phyloP scores from a whole-genome alignment of 2,113 vertebrate species.

The Puntigrus tetrazona region DNA sequence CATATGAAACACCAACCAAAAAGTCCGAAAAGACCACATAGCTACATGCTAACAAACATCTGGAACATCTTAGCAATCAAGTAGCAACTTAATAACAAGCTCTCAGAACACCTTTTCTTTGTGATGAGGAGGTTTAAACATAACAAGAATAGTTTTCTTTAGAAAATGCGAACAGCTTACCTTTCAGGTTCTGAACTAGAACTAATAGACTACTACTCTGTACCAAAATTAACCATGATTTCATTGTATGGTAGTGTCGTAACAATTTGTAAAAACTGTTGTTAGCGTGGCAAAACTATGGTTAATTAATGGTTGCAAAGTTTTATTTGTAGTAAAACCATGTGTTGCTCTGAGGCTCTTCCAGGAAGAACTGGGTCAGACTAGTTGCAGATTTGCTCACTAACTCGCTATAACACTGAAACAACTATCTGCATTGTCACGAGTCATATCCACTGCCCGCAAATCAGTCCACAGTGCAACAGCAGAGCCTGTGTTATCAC shows the following conservation, averaged over 20 bases:
- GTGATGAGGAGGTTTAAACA: background rate
- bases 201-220: background rate
- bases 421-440: slow-evolving; percentile 70
- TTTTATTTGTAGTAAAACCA: no score
- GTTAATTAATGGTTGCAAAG: no score
- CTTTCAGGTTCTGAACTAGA: background rate
- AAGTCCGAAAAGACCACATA: background rate
- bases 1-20: background rate
- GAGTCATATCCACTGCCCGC: slow-evolving; percentile 19
- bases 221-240: no score
- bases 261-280: no score
- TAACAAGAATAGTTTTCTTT: background rate
- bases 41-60: background rate
- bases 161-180: background rate
- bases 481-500: slow-evolving; percentile 37
- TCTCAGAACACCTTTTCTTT: background rate
- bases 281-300: no score
- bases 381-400: slow-evolving; percentile 55
- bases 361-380: slow-evolving; percentile 41
- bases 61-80: background rate
- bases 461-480: slow-evolving; percentile 37
- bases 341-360: slow-evolving; percentile 27
- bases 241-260: no score
- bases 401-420: slow-evolving; percentile 60
- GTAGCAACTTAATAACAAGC: background rate